Percentiles rank a stretch among this genome's conserved stretches.
phyloP scores from a whole-genome alignment of 2,113 vertebrate species.

The Cochlearius cochlearius region DNA sequence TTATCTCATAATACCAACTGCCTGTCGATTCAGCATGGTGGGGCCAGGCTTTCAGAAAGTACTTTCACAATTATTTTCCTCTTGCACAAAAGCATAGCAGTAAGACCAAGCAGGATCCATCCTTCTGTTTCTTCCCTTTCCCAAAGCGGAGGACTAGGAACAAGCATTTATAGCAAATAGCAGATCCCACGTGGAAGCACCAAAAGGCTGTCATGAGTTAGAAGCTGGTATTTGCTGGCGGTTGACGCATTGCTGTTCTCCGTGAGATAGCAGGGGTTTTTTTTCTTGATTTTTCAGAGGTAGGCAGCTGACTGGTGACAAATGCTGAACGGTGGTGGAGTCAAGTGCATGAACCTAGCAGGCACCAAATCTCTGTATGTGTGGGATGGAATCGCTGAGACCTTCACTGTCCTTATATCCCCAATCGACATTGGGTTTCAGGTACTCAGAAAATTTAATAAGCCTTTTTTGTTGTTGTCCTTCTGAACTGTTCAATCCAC shows the following conservation, averaged over 20 bases:
- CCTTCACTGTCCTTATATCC: background rate
- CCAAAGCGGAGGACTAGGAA: background rate
- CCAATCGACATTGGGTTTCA: background rate
- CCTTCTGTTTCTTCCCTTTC: background rate
- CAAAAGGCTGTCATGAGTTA: background rate
- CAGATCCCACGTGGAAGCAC: background rate
- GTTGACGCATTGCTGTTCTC: background rate
- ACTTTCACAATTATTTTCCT: background rate
- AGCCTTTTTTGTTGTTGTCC: too few relatives aligned
- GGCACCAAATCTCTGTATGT: background rate
- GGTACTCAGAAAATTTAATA: background rate
- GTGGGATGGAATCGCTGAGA: background rate
- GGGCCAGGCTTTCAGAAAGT: background rate
- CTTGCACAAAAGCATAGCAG: background rate
- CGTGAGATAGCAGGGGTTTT: background rate
- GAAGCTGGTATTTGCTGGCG: background rate
- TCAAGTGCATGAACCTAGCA: background rate
- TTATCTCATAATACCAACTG: constrained; percentile 32
- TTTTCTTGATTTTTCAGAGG: background rate
- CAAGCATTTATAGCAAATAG: background rate
- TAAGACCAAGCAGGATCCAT: background rate
- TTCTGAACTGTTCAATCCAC: background rate
- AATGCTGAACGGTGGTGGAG: background rate
- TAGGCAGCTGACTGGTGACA: background rate
- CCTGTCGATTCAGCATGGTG: background rate